Evolutionary conservation across 2,888 invertebrate species (phyloP), one percentile per base, ranked within the genome.

Genomic region (Selenia dentaria): DNA sequence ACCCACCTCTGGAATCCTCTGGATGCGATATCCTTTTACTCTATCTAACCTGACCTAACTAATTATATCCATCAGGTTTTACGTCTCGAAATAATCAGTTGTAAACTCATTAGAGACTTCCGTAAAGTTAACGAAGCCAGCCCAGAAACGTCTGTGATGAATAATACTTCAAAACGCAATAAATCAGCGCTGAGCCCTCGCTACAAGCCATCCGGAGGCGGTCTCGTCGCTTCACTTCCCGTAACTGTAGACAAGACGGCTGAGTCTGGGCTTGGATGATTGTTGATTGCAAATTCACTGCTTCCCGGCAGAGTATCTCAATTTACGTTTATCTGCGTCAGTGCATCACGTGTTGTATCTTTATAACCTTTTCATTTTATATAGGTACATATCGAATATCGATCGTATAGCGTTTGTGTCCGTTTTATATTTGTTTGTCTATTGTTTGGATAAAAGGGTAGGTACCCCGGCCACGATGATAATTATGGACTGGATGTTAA

Each of bases 161-260:
- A 22, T 45, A 34, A 31, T 36, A 40, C 27, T 12, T 37, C 12
- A n/a, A 39, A n/a, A 9, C 10, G 4, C 31, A 16, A 39, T 28
- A 39, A 39, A 28, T 38, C 33, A 24, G 26, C 8, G 18, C 22
- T 22, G 11, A 25, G 13, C 12, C 4, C 9, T 24, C 6, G 31
- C 34, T 13, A 16, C n/a, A 22, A 31, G 24, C 37, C 18, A 16
- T 26, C 34, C 31, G 33, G 31, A 39, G 16, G 16, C 11, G 32
- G 27, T 42, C 28, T 32, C 31, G 51, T 57, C 49, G 47, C 49
- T 3, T 25, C 20, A 31, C 29, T 40, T 55, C 43, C 49, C 38
- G 53, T 48, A 47, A 49, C 26, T 20, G 11, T 35, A 54, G 45
- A 51, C 41, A 42, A 42, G 20, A 29, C 27, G 13, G 2, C 24